A percentile compares a stretch with the other conserved stretches of the same genome.
Conservation (phyloP, 1,140 invertebrate genomes). For the Acromyrmex charruanus region DNA sequence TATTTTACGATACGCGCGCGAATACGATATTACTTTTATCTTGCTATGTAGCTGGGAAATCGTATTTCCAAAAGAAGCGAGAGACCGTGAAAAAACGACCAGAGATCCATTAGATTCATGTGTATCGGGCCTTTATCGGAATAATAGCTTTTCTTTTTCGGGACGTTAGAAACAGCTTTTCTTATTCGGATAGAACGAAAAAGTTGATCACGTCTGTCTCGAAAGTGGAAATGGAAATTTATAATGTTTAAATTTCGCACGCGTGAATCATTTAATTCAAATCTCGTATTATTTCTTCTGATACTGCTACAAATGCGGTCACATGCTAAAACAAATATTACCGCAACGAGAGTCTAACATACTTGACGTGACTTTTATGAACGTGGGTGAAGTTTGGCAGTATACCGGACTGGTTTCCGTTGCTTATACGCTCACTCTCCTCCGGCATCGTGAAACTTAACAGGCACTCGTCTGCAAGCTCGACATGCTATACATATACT, state of each 20-base stretch:
- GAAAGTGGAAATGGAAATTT: background rate
- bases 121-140: background rate
- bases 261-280: background rate
- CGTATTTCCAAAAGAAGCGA: slow-evolving; percentile 40
- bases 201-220: background rate
- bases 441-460: slow-evolving; percentile 39
- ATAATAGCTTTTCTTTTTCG: slow-evolving; percentile 14
- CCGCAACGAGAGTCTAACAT: background rate
- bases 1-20: slow-evolving; percentile 13
- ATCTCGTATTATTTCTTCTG: background rate
- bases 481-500: background rate
- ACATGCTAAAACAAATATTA: background rate
- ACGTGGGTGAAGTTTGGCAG: slow-evolving; percentile 1
- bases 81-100: background rate
- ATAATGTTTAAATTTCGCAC: background rate
- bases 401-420: background rate
- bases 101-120: background rate
- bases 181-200: slow-evolving; percentile 1
- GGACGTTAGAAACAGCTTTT: slow-evolving; percentile 12
- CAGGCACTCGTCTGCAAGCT: slow-evolving; percentile 50
- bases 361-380: slow-evolving; percentile 37
- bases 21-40: slow-evolving; percentile 36
- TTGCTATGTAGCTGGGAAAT: slow-evolving; percentile 13
- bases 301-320: background rate
- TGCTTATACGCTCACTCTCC: background rate